These are phyloP conservation scores for Columba livia DNA, from an alignment of 2,113 vertebrate species.

Conservation along the genomic window DNA sequence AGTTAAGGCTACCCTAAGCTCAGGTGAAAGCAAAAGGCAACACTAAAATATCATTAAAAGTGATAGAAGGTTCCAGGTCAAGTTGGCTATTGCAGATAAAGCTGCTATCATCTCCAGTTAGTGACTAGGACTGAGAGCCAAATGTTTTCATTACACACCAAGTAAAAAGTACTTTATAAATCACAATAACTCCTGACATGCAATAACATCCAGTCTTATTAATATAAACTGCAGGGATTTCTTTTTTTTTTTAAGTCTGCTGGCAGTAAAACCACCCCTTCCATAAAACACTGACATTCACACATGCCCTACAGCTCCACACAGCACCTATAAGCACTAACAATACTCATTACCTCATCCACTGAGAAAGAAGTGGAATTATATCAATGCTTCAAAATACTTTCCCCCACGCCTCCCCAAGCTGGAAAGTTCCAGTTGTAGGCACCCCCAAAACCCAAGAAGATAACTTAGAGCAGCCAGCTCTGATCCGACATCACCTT, in stretches of 20 bases:
- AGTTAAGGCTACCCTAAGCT: neutral
- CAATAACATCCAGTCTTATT: slow-evolving; percentile 76
- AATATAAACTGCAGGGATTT: slow-evolving; percentile 67
- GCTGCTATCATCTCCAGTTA: slow-evolving; percentile 55
- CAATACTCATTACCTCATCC: slow-evolving; percentile 46
- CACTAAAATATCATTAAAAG: slow-evolving; percentile 48
- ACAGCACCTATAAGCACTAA: slow-evolving; percentile 47
- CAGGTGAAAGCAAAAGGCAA: slow-evolving; percentile 1
- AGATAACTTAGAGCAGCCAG: neutral
- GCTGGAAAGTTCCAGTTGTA: neutral
- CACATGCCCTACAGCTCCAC: slow-evolving; percentile 48
- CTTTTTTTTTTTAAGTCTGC: slow-evolving; percentile 40
- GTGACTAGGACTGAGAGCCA: slow-evolving; percentile 52
- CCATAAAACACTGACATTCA: slow-evolving; percentile 60
- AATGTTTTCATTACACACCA: slow-evolving; percentile 70
- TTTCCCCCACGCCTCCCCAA: neutral
- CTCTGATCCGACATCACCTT: rapidly evolving
- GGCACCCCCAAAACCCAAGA: neutral
- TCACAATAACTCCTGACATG: slow-evolving; percentile 71
- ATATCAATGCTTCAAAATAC: neutral
- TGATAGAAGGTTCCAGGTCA: slow-evolving; percentile 70
- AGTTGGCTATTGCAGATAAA: slow-evolving; percentile 70
- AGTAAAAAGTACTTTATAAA: slow-evolving; percentile 73
- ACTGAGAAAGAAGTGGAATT: neutral
- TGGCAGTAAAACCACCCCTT: slow-evolving; percentile 69